These are phyloP conservation scores for Gymnocypris eckloni DNA, from an alignment of 2,797 vertebrate genomes.

Conservation along the genomic window DNA sequence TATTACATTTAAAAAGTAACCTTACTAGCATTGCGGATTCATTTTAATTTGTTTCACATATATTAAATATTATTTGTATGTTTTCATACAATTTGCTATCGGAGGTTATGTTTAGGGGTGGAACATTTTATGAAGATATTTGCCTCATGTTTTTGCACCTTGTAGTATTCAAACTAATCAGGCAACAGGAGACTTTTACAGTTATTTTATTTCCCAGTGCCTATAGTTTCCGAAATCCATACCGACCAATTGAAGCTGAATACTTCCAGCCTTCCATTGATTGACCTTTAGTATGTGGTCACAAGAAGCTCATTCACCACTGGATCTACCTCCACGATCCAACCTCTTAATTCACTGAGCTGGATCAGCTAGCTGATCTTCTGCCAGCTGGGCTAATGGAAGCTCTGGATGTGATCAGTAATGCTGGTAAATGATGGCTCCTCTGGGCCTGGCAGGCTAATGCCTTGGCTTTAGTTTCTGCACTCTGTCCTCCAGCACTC, in stretches of 20 bases:
- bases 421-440: conserved; percentile 27
- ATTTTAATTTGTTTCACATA: not conserved
- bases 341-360: conserved; percentile 33
- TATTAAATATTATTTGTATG: not conserved
- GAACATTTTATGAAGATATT: not conserved
- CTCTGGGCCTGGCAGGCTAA: conserved; percentile 3
- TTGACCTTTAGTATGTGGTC: not conserved
- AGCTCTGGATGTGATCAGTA: conserved; percentile 42
- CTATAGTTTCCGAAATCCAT: not conserved
- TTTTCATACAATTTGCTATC: not conserved
- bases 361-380: conserved; percentile 6
- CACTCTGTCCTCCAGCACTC: not conserved
- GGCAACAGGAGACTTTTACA: not conserved
- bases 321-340: not conserved
- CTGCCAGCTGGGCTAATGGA: conserved; percentile 31
- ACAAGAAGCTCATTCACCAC: not conserved
- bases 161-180: not conserved
- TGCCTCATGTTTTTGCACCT: not conserved
- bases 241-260: not conserved
- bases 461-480: conserved; percentile 27
- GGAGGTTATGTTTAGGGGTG: not conserved
- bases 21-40: not conserved
- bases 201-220: not conserved
- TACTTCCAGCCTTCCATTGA: not conserved
- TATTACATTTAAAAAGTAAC: not conserved